These are phyloP conservation scores for Eueides isabella DNA, from an alignment of 1,140 invertebrate genomes.

Conservation along the genomic window DNA sequence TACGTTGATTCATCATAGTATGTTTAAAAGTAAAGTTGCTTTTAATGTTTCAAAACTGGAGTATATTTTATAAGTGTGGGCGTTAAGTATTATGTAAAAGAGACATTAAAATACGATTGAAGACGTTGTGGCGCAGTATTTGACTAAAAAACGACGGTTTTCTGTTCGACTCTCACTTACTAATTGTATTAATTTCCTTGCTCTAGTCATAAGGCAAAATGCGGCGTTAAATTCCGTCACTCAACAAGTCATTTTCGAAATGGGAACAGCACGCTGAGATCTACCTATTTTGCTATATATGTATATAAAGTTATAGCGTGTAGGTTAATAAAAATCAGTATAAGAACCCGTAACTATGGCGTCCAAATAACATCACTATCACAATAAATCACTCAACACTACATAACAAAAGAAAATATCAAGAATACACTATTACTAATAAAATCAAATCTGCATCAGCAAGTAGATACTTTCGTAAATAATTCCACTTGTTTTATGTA, in stretches of 20 bases:
- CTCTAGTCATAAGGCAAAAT: too few species aligned
- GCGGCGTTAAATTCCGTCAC: too few species aligned
- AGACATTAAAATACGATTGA: too few species aligned
- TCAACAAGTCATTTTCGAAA: too few species aligned
- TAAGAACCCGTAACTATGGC: not conserved
- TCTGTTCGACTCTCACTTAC: too few species aligned
- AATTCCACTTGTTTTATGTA: conserved; percentile 30
- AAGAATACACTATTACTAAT: conserved; percentile 1
- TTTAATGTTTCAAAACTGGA: not conserved
- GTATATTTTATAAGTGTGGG: not conserved
- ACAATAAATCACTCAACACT: not conserved
- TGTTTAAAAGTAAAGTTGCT: not conserved
- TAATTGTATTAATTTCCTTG: too few species aligned
- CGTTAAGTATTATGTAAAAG: not conserved
- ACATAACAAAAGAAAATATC: not conserved
- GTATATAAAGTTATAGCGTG: too few species aligned
- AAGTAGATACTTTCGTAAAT: conserved; percentile 23
- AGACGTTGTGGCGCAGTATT: too few species aligned
- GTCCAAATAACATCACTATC: not conserved
- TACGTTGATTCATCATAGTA: not conserved
- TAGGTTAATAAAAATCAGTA: too few species aligned
- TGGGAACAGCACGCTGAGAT: too few species aligned
- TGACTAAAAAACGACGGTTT: too few species aligned
- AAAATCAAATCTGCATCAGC: conserved; percentile 18
- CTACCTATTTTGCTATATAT: too few species aligned